Evolutionary conservation across 2,888 invertebrate genomes (phyloP).

Genomic region (Cataglyphis albicans): DNA sequence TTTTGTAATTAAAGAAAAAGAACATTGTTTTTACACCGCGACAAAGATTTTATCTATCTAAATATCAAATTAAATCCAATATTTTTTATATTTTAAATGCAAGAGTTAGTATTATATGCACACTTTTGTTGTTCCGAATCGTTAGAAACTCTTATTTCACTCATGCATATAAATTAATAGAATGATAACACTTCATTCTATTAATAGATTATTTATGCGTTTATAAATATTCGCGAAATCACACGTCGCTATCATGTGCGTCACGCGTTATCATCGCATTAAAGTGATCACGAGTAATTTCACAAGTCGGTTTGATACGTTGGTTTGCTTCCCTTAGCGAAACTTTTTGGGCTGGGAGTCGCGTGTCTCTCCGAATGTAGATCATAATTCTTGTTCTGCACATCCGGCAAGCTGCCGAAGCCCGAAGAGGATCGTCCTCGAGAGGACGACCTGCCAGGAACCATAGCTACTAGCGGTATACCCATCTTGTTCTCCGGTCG

Average conservation of each 20-base stretch:
- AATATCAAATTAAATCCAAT: not conserved
- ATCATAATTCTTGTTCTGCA: constrained; percentile 66
- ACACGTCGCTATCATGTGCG: not conserved
- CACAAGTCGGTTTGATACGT: constrained; percentile 79
- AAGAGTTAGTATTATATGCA: constrained; percentile 4
- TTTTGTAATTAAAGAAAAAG: not conserved
- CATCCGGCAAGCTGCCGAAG: constrained; percentile 78
- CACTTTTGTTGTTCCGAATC: not conserved
- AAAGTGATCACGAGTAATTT: constrained; percentile 21
- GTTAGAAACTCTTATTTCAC: constrained; percentile 4
- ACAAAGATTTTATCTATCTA: not conserved
- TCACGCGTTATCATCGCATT: not conserved
- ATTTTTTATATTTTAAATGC: not conserved
- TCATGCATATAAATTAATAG: constrained; percentile 8
- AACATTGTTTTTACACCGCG: not conserved
- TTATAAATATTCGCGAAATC: constrained; percentile 6
- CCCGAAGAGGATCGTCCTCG: constrained; percentile 80
- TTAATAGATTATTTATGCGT: not conserved
- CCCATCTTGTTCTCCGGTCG: constrained; percentile 68
- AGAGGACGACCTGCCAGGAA: constrained; percentile 73
- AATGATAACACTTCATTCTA: not conserved
- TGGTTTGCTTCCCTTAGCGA: constrained; percentile 59
- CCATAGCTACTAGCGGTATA: constrained; percentile 70
- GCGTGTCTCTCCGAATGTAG: constrained; percentile 26
- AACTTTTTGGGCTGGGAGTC: constrained; percentile 66